These are phyloP conservation scores for Nomia melanderi DNA, from an alignment of 1,140 invertebrate species.

Conservation along the genomic window DNA sequence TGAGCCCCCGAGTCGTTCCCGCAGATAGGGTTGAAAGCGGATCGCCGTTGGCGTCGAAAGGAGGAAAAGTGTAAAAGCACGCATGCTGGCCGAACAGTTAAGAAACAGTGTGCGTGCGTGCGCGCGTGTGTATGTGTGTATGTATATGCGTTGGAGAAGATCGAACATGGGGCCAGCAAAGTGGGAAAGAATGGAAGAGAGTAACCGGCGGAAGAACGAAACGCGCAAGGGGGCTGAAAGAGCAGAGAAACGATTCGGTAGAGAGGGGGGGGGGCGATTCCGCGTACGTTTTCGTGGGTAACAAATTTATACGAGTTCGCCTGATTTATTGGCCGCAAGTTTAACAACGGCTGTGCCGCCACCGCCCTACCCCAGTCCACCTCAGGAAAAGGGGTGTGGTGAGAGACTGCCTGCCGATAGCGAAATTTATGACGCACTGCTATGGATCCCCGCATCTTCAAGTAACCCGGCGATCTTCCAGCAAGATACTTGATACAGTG, in stretches of 20 bases:
- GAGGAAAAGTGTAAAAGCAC: neutral
- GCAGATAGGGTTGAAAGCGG: slow-evolving; percentile 23
- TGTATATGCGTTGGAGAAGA: too few species aligned
- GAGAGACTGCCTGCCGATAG: slow-evolving; percentile 66
- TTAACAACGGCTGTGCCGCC: slow-evolving; percentile 73
- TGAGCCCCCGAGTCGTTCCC: too few species aligned
- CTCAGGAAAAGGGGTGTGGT: slow-evolving; percentile 55
- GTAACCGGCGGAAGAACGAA: neutral
- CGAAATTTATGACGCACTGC: slow-evolving; percentile 73
- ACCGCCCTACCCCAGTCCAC: slow-evolving; percentile 30
- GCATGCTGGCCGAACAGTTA: neutral
- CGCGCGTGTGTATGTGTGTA: too few species aligned
- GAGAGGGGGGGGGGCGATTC: slow-evolving; percentile 50
- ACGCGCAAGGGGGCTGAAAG: neutral
- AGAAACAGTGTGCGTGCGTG: neutral
- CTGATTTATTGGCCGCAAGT: slow-evolving; percentile 75
- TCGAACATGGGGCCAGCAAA: too few species aligned
- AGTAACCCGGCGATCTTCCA: slow-evolving; percentile 62
- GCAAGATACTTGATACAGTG: slow-evolving; percentile 56
- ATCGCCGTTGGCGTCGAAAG: neutral
- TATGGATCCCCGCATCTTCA: slow-evolving; percentile 58
- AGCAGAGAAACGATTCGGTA: slow-evolving; percentile 53
- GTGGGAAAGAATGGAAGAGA: neutral
- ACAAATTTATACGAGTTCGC: slow-evolving; percentile 77
- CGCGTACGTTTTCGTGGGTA: slow-evolving; percentile 72